These are phyloP conservation scores for Urechis unicinctus DNA, from an alignment of 2,888 invertebrate species.

Conservation along the genomic window DNA sequence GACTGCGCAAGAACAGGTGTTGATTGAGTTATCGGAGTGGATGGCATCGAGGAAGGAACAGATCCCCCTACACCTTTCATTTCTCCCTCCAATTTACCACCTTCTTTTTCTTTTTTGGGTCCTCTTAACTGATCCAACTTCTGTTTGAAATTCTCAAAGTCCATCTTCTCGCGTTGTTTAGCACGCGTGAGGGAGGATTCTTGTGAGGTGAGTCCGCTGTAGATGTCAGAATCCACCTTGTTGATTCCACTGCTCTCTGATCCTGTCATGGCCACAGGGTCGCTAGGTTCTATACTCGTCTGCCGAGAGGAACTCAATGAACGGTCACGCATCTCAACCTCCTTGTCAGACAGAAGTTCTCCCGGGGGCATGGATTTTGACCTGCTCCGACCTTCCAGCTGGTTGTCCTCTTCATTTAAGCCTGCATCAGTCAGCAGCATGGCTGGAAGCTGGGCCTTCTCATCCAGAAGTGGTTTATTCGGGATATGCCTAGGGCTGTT, in stretches of 20 bases:
- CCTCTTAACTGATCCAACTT: slow-evolving; percentile 19
- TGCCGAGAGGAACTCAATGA: slow-evolving; percentile 13
- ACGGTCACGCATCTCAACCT: background rate
- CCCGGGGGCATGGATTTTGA: background rate
- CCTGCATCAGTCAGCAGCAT: no score
- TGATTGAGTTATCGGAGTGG: no score
- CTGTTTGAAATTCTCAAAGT: slow-evolving; percentile 24
- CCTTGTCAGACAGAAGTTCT: background rate
- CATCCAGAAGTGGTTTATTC: no score
- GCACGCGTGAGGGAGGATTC: slow-evolving; percentile 11
- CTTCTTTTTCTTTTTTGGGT: background rate
- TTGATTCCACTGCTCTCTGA: no score
- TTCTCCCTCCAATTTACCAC: no score
- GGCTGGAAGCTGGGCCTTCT: no score
- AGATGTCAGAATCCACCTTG: background rate
- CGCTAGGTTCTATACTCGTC: slow-evolving; percentile 15
- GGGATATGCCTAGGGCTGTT: no score
- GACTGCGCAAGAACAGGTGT: no score
- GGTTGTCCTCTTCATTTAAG: no score
- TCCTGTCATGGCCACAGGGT: background rate
- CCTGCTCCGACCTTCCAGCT: no score
- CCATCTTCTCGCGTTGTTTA: slow-evolving; percentile 11
- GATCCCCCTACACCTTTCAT: no score
- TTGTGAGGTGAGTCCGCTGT: background rate
- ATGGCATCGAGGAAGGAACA: no score